These are phyloP conservation scores for Archocentrus centrarchus DNA, from an alignment of 2,113 vertebrate genomes.

Conservation along the genomic window DNA sequence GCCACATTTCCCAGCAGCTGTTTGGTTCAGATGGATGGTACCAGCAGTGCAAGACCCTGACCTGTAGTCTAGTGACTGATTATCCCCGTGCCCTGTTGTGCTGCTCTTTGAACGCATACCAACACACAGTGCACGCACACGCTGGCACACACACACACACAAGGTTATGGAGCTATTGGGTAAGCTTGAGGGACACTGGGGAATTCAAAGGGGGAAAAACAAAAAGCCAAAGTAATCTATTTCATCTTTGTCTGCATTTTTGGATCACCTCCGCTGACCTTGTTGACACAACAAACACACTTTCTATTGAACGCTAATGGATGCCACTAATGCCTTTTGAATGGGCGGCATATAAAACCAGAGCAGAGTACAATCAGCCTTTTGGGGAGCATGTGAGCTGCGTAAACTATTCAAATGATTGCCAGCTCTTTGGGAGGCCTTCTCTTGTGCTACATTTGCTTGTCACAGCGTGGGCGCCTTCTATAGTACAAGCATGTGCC, in stretches of 20 bases:
- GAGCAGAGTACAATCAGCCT: slow-evolving; percentile 28
- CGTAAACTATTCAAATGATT: slow-evolving; percentile 51
- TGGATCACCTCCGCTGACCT: slow-evolving; percentile 59
- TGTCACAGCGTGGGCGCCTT: slow-evolving; percentile 42
- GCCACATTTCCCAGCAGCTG: slow-evolving; percentile 71
- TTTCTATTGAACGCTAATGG: slow-evolving; percentile 47
- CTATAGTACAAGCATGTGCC: slow-evolving; percentile 48
- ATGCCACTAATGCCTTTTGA: slow-evolving; percentile 45
- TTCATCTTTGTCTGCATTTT: slow-evolving; percentile 60
- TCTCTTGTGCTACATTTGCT: slow-evolving; percentile 36
- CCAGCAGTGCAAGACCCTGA: slow-evolving; percentile 72
- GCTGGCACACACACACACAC: slow-evolving; percentile 34
- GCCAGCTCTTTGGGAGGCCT: slow-evolving; percentile 24
- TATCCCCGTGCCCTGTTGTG: slow-evolving; percentile 68
- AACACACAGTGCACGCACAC: slow-evolving; percentile 28
- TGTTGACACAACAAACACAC: slow-evolving; percentile 55
- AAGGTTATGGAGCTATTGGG: slow-evolving; percentile 54
- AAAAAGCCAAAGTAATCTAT: slow-evolving; percentile 34
- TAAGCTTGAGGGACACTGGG: slow-evolving; percentile 40
- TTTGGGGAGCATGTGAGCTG: slow-evolving; percentile 18
- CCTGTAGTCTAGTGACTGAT: slow-evolving; percentile 77
- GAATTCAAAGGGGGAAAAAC: slow-evolving; percentile 9
- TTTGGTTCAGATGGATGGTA: slow-evolving; percentile 77
- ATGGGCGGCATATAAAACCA: slow-evolving; percentile 37
- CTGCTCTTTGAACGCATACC: slow-evolving; percentile 53